Evolutionary conservation across 2,797 vertebrate species (phyloP), one percentile per base, ranked within the genome.

Genomic region (Argentina silus): DNA sequence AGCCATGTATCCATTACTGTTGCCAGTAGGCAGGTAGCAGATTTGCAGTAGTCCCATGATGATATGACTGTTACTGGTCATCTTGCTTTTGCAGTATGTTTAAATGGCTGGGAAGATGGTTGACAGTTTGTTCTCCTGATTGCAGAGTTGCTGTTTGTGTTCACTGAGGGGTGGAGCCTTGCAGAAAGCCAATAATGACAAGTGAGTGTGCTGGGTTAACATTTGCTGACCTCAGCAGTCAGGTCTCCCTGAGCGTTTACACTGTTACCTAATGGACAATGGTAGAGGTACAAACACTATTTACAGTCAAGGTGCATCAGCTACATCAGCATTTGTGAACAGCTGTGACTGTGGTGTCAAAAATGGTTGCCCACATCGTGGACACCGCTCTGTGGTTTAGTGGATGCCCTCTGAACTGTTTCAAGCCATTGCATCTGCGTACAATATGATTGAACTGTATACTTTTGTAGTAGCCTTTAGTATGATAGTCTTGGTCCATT

Each of bases 151-250:
- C 91, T 99, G 97, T 89, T 91, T 99, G 82, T 99, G 98, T 88
- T 96, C 94, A 0, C 91, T 99, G 83, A 94, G 98, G 79, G 98
- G 98, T 21, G 98, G 98, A 79, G 98, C 98, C 0, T 87, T 99
- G 85, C 97, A 98, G 91, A 96, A 95, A 93, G 97, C 97, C 76
- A 98, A 97, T 77, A 98, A 97, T 76, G 95, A 96, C 88, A 97
- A 97, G 98, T 99, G 89, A 94, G 94, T 92, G 27, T 2, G 7
- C 27, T 36, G 5, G 12, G 6, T 19, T 55, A n/a, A 19, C 53
- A 6, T 7, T 55, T n/a, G 14, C n/a, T 55, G 44, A 17, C 27
- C 47, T 51, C 19, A 45, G n/a, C 55, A 56, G 8, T 19, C 53
- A 55, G 12, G 15, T 14, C 15, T 15, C 14, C 3, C 14, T n/a